Base-by-base conservation (phyloP, 2,888 invertebrate genomes). In the Trissonchulus latispiculum region DNA sequence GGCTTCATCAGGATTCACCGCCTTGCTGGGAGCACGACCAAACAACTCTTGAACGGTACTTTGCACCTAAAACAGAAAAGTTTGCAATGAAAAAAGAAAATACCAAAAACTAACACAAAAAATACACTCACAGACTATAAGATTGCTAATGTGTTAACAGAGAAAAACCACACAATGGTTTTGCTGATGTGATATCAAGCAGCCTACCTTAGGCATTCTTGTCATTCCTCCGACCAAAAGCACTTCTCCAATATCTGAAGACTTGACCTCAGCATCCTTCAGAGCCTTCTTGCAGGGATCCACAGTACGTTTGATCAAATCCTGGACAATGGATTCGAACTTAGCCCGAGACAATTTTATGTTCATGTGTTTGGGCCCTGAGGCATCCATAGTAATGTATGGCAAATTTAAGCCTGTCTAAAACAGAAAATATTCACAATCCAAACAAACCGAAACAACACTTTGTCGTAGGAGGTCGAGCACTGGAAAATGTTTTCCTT, bases 1-100 rank as follows among this genome's bases (percentile, higher is more conserved):
- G 71, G 97, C 99, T 86, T 99, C 99, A 86, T 99, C 99, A 0
- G 99, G 99, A 86, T 99, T 99, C 0, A 99, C 96, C 2, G 95
- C 90, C 79, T 92, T 91, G 48, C 94, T 95, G 0, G 97, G 96
- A 74, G 90, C 89, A 75, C 92, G 89, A 0, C 97, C 97, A 84
- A 99, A 99, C 76, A 99, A 89, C 36, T 97, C 95, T 83, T 93
- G 90, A 0, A 92, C 92, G 0, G 89, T 89, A 28, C 87, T 83
- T 83, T 92, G 91, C 1, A 89, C 88, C 87, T 86, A 75, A 15
- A 77, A 74, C n/a, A n/a, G n/a, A n/a, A n/a, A n/a, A n/a, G n/a
- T n/a, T n/a, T n/a, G n/a, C n/a, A n/a, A n/a, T n/a, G n/a, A n/a
- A n/a, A n/a, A n/a, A n/a, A n/a, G n/a, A n/a, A n/a, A n/a, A n/a